Evolutionary conservation across 2,797 vertebrate genomes (phyloP).

Genomic region (Lepilemur septentrionalis): DNA sequence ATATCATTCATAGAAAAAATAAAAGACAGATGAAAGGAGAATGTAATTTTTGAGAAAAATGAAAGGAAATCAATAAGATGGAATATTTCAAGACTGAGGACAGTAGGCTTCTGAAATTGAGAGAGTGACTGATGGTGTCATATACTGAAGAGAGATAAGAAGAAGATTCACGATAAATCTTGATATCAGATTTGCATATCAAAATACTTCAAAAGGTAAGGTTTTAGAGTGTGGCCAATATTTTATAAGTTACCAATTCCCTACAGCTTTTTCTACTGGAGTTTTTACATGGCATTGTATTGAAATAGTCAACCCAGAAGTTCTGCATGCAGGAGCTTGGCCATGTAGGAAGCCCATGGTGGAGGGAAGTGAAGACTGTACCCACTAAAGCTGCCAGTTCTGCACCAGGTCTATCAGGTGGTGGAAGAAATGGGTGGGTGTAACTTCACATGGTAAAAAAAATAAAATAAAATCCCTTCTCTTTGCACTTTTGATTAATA

Average conservation of each 20-base stretch:
- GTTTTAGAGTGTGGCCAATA: not conserved
- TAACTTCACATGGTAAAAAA: not conserved
- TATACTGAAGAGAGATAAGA: not conserved
- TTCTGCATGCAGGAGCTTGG: not conserved
- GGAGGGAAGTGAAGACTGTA: not conserved
- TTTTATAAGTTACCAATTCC: not conserved
- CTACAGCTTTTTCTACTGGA: not conserved
- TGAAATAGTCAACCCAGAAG: not conserved
- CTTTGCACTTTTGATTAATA: not conserved
- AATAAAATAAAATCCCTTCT: not conserved
- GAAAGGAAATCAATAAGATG: not conserved
- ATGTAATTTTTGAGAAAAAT: not conserved
- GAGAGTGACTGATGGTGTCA: not conserved
- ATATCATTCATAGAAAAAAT: not conserved
- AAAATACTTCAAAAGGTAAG: not conserved
- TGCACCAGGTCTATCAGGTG: not conserved
- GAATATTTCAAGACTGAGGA: not conserved
- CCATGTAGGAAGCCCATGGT: fast-evolving
- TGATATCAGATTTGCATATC: not conserved
- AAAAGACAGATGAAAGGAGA: not conserved
- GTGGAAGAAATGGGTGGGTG: not conserved
- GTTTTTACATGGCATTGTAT: not conserved
- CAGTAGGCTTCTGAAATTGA: not conserved
- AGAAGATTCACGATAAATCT: not conserved
- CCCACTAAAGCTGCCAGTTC: not conserved